Evolutionary conservation across 1,140 invertebrate species (phyloP).

Genomic region (Saxidomus purpurata): DNA sequence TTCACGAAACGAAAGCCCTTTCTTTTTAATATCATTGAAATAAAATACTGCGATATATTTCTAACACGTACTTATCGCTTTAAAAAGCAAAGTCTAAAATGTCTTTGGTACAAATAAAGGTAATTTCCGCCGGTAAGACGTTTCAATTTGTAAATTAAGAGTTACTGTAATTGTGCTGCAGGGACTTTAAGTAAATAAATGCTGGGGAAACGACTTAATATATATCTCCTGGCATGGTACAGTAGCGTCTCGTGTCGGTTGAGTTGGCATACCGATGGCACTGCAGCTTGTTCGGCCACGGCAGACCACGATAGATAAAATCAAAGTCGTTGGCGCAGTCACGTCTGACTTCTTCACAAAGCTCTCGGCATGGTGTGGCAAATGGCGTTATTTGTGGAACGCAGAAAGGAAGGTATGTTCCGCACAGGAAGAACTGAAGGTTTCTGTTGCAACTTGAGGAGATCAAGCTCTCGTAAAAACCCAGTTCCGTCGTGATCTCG

Average conservation of each 20-base stretch:
- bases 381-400: slow-evolving; percentile 60
- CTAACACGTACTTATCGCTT: too few species aligned
- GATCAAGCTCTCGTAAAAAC: slow-evolving; percentile 65
- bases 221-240: slow-evolving; percentile 9
- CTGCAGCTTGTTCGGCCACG: slow-evolving; percentile 77
- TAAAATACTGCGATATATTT: too few species aligned
- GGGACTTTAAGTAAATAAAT: too few species aligned
- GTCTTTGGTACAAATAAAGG: too few species aligned
- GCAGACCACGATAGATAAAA: slow-evolving; percentile 66
- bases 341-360: slow-evolving; percentile 67
- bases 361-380: slow-evolving; percentile 73
- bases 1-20: too few species aligned
- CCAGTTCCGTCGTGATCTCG: slow-evolving; percentile 67
- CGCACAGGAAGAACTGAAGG: slow-evolving; percentile 73
- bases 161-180: too few species aligned
- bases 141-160: too few species aligned
- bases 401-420: slow-evolving; percentile 72
- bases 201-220: too few species aligned
- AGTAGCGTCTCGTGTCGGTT: background rate
- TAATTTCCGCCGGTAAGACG: too few species aligned
- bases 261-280: slow-evolving; percentile 70
- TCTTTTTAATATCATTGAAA: too few species aligned
- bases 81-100: too few species aligned
- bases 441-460: slow-evolving; percentile 61
- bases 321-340: slow-evolving; percentile 62